A percentile compares a stretch with the other conserved stretches of the same genome.
phyloP scores from a whole-genome alignment of 2,113 vertebrate genomes.

The Malurus cyaneus region DNA sequence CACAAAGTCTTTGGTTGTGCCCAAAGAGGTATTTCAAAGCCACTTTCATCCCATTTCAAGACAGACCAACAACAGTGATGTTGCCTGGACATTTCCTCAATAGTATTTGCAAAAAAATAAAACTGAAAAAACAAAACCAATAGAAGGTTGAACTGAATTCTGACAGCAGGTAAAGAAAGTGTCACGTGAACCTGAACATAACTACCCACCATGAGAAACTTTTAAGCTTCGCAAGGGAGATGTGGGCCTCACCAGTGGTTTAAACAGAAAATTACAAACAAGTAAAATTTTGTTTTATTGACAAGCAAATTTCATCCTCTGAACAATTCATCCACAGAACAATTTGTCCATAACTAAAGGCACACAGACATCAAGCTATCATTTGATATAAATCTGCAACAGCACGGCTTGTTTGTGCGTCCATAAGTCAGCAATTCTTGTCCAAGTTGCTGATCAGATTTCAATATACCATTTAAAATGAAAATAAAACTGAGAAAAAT shows the following conservation, averaged over 20 bases:
- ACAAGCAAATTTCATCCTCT: background rate
- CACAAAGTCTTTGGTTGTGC: background rate
- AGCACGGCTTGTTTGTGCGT: background rate
- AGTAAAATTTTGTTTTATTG: background rate
- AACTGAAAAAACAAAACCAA: background rate
- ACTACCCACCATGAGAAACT: background rate
- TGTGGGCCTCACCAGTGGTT: background rate
- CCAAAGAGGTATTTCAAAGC: background rate
- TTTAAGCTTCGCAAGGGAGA: background rate
- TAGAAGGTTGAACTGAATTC: background rate
- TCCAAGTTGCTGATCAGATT: accelerated
- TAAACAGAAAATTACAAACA: background rate
- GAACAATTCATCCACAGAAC: background rate
- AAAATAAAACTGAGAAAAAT: background rate
- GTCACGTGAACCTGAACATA: background rate
- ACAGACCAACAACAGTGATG: background rate
- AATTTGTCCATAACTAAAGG: background rate
- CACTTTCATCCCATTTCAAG: background rate
- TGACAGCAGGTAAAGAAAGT: background rate
- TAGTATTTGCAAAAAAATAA: background rate
- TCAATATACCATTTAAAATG: background rate
- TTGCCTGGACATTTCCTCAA: background rate
- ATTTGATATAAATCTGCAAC: background rate
- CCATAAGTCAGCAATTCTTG: background rate
- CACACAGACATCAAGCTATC: background rate